A percentile compares a stretch with the other conserved stretches of the same genome.
phyloP scores from a whole-genome alignment of 2,797 vertebrate species.

The Alcedo atthis region DNA sequence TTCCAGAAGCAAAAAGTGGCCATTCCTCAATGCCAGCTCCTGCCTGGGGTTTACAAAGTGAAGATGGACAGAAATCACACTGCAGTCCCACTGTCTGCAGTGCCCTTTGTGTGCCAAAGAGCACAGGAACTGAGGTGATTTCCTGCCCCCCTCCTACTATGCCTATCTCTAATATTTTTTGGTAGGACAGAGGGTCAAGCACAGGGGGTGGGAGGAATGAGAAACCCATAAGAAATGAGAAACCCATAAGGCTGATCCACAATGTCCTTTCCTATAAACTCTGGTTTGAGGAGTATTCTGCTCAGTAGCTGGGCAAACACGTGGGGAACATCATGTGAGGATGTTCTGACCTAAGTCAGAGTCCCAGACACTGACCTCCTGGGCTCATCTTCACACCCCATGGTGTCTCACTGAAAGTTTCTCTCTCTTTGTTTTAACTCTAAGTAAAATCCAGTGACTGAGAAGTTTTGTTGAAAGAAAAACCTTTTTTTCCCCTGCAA shows the following conservation, averaged over 20 bases:
- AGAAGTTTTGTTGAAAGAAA: neutral
- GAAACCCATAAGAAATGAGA: neutral
- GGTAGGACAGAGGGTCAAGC: neutral
- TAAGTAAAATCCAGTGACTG: fast-evolving
- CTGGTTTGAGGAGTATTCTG: neutral
- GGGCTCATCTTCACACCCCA: neutral
- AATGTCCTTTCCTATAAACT: neutral
- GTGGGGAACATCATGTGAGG: too few relatives aligned
- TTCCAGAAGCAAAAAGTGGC: neutral
- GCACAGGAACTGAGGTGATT: too few relatives aligned
- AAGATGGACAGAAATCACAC: neutral
- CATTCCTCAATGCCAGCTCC: neutral
- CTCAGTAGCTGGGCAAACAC: neutral
- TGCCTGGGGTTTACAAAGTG: neutral
- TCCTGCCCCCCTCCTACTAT: neutral
- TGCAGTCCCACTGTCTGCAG: neutral
- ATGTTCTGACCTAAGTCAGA: neutral
- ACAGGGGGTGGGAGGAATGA: neutral
- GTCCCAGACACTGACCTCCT: neutral
- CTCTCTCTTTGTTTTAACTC: neutral
- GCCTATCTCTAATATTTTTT: fast-evolving
- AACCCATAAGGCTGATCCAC: neutral
- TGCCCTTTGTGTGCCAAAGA: neutral
- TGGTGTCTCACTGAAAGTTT: neutral
- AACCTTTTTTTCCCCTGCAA: neutral